Base-by-base conservation (phyloP, 1,140 invertebrate genomes). In the Drosophila punjabiensis region DNA sequence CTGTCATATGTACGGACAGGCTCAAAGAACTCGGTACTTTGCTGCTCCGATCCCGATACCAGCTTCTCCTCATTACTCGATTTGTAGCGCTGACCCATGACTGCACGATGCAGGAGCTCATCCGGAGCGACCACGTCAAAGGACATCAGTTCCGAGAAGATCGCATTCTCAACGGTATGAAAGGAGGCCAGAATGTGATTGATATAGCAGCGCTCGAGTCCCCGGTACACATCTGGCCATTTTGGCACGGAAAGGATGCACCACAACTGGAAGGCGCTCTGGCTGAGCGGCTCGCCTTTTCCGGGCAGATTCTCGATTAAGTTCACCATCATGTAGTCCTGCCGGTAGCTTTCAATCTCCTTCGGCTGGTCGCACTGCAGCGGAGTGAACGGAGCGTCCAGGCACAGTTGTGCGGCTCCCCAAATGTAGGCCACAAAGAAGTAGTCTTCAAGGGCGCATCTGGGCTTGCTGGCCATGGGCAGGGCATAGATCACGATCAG, bases 121-220 rank as follows among this genome's bases (percentile, higher is more conserved):
- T n/a, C 33, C 1, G 33, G 3, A 1, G 63, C 11, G n/a, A 35
- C 47, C 2, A 59, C 8, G 0, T 47, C 28, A 7, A 81, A 81
- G 8, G 77, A 65, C 77, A 88, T 71, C 3, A 88, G 58, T 6
- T 84, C 84, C 41, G 65, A 61, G 1, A 88, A 88, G 8, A 89
- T 60, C 3, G 74, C 45, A 37, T 76, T 48, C 35, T 75, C 39
- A 1, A 81, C 60, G 8, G 60, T 68, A 1, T 74, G 52, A n/a
- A 79, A 76, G 1, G 82, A 76, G 3, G 56, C 58, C 4, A 88
- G 50, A 14, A 88, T 50, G 20, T 66, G 24, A 20, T 68, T 70
- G 3, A 84, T 28, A 52, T 69, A 84, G 20, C 56, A 66, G 8
- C 39, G 50, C 32, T 78, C 71, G 4, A 88, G 14, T 3, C 55